phyloP scores from a whole-genome alignment of 2,113 vertebrate genomes.

The Centrocercus urophasianus region DNA sequence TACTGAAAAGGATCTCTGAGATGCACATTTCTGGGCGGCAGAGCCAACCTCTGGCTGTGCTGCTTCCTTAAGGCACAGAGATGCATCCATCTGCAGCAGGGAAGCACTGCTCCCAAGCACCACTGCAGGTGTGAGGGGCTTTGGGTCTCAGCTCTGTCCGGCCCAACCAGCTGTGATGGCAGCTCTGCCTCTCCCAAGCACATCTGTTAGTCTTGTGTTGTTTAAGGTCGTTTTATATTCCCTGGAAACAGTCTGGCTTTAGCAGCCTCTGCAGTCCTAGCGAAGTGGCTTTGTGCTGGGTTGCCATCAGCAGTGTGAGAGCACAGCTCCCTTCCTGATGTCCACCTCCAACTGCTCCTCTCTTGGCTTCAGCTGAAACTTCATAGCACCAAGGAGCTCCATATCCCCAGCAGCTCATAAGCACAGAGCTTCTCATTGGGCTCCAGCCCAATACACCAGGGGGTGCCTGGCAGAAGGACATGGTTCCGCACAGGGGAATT shows the following conservation, averaged over 20 bases:
- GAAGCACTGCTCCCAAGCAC: neutral
- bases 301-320: neutral
- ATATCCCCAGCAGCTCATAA: conserved; percentile 51
- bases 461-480: conserved; percentile 44
- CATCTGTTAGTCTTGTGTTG: conserved; percentile 41
- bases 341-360: conserved; percentile 70
- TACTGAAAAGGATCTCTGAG: neutral
- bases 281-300: neutral
- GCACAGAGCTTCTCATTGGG: conserved; percentile 32
- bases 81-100: neutral
- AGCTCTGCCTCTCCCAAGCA: conserved; percentile 34
- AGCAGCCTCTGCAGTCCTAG: neutral
- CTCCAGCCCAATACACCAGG: conserved; percentile 73
- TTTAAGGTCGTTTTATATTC: conserved; percentile 44
- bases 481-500: neutral
- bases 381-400: conserved; percentile 54
- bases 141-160: no score
- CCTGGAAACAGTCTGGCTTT: neutral
- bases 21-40: neutral
- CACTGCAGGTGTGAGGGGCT: neutral
- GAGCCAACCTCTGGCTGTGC: neutral
- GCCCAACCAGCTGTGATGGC: conserved; percentile 26
- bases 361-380: conserved; percentile 75
- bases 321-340: neutral
- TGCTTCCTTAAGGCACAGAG: neutral